These are phyloP conservation scores for Ceratitis capitata DNA, from an alignment of 1,140 invertebrate genomes.

Conservation along the genomic window DNA sequence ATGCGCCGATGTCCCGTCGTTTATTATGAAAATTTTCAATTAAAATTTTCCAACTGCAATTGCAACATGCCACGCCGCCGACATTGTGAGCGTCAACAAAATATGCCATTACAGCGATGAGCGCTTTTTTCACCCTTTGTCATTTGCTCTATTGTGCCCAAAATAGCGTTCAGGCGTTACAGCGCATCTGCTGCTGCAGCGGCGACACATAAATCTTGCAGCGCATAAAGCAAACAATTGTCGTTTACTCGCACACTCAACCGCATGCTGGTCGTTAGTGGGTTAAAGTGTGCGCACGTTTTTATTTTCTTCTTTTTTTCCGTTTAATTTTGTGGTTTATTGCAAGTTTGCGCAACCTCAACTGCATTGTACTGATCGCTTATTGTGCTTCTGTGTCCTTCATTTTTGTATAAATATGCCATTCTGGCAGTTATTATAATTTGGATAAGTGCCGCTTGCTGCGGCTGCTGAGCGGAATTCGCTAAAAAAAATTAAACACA, in stretches of 20 bases:
- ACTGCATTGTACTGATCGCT: not conserved
- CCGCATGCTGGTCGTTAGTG: not conserved
- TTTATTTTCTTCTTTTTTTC: not conserved
- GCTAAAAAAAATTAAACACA: too few relatives aligned
- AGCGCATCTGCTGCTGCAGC: not conserved
- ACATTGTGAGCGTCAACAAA: not conserved
- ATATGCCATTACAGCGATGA: not conserved
- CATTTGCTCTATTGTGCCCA: not conserved
- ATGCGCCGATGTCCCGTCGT: not conserved
- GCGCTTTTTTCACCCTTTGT: not conserved
- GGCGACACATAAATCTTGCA: constrained; percentile 10
- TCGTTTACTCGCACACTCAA: not conserved
- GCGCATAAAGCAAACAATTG: constrained; percentile 33
- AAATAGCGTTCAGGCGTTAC: not conserved
- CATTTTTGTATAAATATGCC: not conserved
- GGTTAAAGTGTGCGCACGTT: too few relatives aligned
- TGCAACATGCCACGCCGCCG: not conserved
- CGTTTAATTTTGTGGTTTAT: constrained; percentile 10
- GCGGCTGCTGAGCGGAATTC: too few relatives aligned
- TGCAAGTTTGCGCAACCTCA: not conserved
- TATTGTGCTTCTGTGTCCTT: not conserved
- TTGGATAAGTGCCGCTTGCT: constrained; percentile 25
- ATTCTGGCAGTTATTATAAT: not conserved
- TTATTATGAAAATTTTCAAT: not conserved
- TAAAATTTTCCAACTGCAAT: constrained; percentile 1